Percentiles rank a stretch among this genome's conserved stretches.
These are phyloP conservation scores for Lordiphosa andalusiaca DNA, from an alignment of 2,888 invertebrate species.

Conservation along the genomic window DNA sequence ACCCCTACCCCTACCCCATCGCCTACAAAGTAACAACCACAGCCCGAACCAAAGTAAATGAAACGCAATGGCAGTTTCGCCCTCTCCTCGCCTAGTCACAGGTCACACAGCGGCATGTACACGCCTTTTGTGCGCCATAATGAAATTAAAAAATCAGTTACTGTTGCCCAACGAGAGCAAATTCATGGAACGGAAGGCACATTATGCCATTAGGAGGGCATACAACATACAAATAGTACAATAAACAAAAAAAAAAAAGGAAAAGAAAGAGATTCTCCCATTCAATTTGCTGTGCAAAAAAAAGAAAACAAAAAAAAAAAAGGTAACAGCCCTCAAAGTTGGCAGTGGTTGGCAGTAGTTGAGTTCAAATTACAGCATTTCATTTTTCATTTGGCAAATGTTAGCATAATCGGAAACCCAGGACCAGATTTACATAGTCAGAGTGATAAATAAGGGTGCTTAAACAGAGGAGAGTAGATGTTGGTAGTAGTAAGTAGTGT, in stretches of 20 bases:
- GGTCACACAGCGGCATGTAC: constrained; percentile 17
- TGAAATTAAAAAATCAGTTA: constrained; percentile 79
- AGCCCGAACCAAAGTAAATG: constrained; percentile 38
- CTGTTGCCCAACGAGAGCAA: constrained; percentile 63
- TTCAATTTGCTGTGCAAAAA: constrained; percentile 28
- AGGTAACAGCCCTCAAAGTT: constrained; percentile 11
- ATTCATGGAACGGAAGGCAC: constrained; percentile 61
- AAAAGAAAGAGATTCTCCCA: constrained; percentile 26
- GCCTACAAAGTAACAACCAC: constrained; percentile 23
- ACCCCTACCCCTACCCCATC: neutral
- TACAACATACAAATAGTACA: constrained; percentile 33
- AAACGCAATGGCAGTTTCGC: constrained; percentile 30
- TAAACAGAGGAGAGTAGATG: constrained; percentile 16
- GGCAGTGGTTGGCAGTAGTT: neutral
- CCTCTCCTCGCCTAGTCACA: constrained; percentile 11
- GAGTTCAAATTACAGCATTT: constrained; percentile 63
- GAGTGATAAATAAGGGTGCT: neutral
- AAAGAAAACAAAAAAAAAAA: no score
- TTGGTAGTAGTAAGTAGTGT: constrained; percentile 10
- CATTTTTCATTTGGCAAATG: constrained; percentile 37
- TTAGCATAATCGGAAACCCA: constrained; percentile 50
- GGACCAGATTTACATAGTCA: constrained; percentile 41
- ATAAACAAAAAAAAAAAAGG: constrained; percentile 19
- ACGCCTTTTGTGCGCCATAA: constrained; percentile 75
- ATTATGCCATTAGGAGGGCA: constrained; percentile 72